These are phyloP conservation scores for Clarias fuscus DNA, from an alignment of 2,797 vertebrate genomes.

Conservation along the genomic window DNA sequence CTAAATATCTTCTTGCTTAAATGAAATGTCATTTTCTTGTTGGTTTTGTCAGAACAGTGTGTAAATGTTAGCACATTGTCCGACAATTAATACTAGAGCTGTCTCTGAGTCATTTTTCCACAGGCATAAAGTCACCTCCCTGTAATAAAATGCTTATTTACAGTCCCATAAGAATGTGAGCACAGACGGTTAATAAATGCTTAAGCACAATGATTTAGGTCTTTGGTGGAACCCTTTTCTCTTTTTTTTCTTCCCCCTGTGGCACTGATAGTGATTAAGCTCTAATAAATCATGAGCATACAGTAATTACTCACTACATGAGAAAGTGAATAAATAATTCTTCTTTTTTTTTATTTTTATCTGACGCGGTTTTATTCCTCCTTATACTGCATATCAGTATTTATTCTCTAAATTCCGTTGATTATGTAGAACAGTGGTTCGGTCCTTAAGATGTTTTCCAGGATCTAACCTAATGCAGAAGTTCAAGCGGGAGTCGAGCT, in stretches of 20 bases:
- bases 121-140: slow-evolving; percentile 1
- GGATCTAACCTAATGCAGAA: slow-evolving; percentile 57
- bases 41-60: neutral
- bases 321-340: neutral
- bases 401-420: neutral
- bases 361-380: neutral
- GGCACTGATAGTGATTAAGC: neutral
- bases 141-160: slow-evolving; percentile 17
- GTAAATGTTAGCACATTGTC: slow-evolving; percentile 13
- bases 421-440: neutral
- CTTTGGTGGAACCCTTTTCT: neutral
- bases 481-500: slow-evolving; percentile 58
- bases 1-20: neutral
- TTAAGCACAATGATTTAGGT: slow-evolving; percentile 9
- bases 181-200: neutral
- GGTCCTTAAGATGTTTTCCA: neutral
- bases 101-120: slow-evolving; percentile 4
- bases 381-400: neutral
- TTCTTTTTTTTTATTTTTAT: neutral
- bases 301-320: neutral
- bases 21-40: neutral
- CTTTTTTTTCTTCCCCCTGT: neutral
- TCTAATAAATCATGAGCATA: neutral
- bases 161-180: slow-evolving; percentile 10
- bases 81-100: neutral